Percentiles rank a stretch among this genome's conserved stretches.
phyloP scores from a whole-genome alignment of 1,140 invertebrate species.

The Plectrocnemia conspersa region DNA sequence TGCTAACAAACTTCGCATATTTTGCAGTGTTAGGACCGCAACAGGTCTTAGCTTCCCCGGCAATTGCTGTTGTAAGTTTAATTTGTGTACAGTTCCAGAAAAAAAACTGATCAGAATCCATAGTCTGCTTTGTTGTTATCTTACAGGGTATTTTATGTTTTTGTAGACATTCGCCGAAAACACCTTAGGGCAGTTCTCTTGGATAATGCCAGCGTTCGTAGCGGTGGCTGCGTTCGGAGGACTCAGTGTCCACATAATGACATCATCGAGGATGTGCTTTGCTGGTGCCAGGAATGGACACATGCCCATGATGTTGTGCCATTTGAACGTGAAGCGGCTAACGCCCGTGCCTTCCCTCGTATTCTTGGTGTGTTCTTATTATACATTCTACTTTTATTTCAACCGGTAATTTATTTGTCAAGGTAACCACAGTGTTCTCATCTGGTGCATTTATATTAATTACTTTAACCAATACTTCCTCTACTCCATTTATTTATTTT shows the following conservation, averaged over 20 bases:
- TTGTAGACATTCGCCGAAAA: conserved; percentile 76
- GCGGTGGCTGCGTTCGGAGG: conserved; percentile 82
- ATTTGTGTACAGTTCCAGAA: no score
- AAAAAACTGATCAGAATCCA: no score
- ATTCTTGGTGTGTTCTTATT: conserved; percentile 84
- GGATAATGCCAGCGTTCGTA: conserved; percentile 80
- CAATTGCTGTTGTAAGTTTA: conserved; percentile 86
- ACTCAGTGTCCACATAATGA: conserved; percentile 84
- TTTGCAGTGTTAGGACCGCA: conserved; percentile 81
- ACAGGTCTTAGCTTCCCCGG: conserved; percentile 79
- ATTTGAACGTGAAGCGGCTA: conserved; percentile 75
- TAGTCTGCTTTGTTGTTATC: no score
- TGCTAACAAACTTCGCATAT: conserved; percentile 90
- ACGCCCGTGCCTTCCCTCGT: conserved; percentile 83
- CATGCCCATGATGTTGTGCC: conserved; percentile 76
- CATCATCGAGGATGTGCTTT: conserved; percentile 85
- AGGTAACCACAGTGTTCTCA: no score
- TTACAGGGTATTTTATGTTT: no score
- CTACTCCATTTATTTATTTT: no score
- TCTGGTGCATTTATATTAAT: no score
- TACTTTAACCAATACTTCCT: no score
- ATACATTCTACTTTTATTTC: not conserved
- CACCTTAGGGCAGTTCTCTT: conserved; percentile 65
- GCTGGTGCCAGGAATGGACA: conserved; percentile 88
- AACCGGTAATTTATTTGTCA: not conserved